Base-by-base conservation (phyloP, 2,888 invertebrate genomes). In the Agriopis marginaria region DNA sequence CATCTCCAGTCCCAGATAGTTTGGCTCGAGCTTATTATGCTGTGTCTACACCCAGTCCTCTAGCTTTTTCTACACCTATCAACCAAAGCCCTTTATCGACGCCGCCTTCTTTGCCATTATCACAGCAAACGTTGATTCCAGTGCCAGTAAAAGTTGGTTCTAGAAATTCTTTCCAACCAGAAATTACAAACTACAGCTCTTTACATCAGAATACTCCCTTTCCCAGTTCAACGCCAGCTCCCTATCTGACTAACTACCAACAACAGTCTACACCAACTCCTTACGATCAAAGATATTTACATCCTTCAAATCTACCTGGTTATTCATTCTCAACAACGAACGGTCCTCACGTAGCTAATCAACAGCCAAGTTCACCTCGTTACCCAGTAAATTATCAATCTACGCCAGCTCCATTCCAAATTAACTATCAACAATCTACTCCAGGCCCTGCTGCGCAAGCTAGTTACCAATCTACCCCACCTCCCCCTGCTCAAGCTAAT, bases 31-130 rank as follows among this genome's bases (percentile, higher is more conserved):
- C 59, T 12, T 74, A 58, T 71, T 65, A 53, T 11, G 47, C 69
- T 44, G 56, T 58, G 5, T 72, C 76, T 3, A 70, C 76, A 9
- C 72, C 76, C 50, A 71, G 62, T 49, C 71, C 74, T n/a, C 66
- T 73, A 8, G 23, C 39, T 10, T 63, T 54, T 39, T 50, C 61
- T 45, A 23, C 69, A 42, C 17, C 47, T 42, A 51, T 47, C 40
- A 44, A 10, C 7, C 69, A 45, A 62, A 40, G 11, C 10, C 17
- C 58, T 40, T 50, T 54, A 47, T 42, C 63, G 0, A 60, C 60
- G 4, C 55, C 49, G 7, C 3, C 64, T 54, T 14, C 49, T 40
- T 4, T 12, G 40, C 54, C 55, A 14, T 23, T 40, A 0, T 42
- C 32, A 63, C 53, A 71, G 32, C 74, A 69, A 63, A 69, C 68